Percentiles rank a stretch among this genome's conserved stretches.
Conservation (phyloP, 2,797 vertebrate genomes). For the Melanotaenia pygmaea region DNA sequence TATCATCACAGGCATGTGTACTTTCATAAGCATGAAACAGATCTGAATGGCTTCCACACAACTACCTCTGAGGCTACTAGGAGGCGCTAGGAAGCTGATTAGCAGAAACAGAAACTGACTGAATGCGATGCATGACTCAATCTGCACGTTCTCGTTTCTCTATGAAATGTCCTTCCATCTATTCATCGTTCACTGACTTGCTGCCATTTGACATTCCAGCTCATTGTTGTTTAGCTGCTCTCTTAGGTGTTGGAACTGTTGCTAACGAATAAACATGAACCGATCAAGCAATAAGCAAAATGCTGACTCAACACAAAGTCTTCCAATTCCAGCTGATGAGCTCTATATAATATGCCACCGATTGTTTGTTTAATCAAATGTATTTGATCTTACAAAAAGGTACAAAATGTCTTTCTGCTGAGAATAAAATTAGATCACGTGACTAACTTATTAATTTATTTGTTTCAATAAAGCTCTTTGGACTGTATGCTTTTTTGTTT, state of each 20-base stretch:
- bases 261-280: constrained; percentile 60
- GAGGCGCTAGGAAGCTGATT: constrained; percentile 72
- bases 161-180: constrained; percentile 38
- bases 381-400: constrained; percentile 69
- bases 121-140: constrained; percentile 81
- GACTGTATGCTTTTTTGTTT: constrained; percentile 60
- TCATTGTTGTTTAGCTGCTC: constrained; percentile 69
- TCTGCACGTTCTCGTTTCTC: constrained; percentile 76
- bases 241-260: constrained; percentile 66
- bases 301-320: constrained; percentile 66
- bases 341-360: constrained; percentile 62
- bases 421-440: constrained; percentile 88
- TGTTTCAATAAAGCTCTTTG: constrained; percentile 95
- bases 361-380: constrained; percentile 62
- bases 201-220: constrained; percentile 81
- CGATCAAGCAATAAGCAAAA: constrained; percentile 80
- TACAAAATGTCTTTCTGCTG: constrained; percentile 70
- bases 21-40: constrained; percentile 71
- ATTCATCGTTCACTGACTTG: constrained; percentile 69
- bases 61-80: constrained; percentile 81
- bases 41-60: constrained; percentile 75
- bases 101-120: constrained; percentile 69
- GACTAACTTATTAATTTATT: constrained; percentile 97
- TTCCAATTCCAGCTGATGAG: constrained; percentile 71
- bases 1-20: constrained; percentile 61